These are phyloP conservation scores for Dromas ardeola DNA, from an alignment of 2,113 vertebrate genomes.

Conservation along the genomic window DNA sequence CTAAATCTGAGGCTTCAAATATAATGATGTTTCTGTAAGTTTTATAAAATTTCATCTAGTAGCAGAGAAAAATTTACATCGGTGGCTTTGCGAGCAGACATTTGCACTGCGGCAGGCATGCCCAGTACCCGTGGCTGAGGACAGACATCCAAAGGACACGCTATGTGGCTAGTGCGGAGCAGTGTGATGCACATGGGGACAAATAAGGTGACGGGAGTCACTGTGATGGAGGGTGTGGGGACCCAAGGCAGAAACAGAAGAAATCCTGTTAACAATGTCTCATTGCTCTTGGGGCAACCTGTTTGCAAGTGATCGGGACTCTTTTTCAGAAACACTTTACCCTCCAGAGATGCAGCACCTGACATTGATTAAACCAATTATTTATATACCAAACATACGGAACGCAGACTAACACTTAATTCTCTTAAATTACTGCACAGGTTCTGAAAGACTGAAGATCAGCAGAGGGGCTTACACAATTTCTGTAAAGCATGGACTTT, in stretches of 20 bases:
- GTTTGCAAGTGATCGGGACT: neutral
- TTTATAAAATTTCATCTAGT: neutral
- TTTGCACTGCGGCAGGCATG: neutral
- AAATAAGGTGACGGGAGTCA: neutral
- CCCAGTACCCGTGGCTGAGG: rapidly evolving
- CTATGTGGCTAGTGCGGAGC: rapidly evolving
- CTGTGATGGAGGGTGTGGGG: neutral
- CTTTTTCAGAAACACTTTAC: neutral
- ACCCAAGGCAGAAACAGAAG: neutral
- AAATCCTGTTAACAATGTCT: neutral
- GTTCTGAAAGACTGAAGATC: neutral
- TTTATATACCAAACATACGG: neutral
- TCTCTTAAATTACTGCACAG: neutral
- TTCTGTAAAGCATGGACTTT: neutral
- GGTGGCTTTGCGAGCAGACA: rapidly evolving
- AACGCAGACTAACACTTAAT: neutral
- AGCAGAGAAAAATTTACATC: neutral
- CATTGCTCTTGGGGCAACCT: neutral
- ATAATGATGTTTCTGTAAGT: neutral
- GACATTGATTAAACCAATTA: neutral
- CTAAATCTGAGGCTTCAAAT: neutral
- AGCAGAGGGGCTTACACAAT: neutral
- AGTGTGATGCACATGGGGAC: rapidly evolving
- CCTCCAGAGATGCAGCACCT: neutral
- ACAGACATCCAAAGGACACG: rapidly evolving